Evolutionary conservation across 2,797 vertebrate genomes (phyloP).

Genomic region (Lacerta bilineata): DNA sequence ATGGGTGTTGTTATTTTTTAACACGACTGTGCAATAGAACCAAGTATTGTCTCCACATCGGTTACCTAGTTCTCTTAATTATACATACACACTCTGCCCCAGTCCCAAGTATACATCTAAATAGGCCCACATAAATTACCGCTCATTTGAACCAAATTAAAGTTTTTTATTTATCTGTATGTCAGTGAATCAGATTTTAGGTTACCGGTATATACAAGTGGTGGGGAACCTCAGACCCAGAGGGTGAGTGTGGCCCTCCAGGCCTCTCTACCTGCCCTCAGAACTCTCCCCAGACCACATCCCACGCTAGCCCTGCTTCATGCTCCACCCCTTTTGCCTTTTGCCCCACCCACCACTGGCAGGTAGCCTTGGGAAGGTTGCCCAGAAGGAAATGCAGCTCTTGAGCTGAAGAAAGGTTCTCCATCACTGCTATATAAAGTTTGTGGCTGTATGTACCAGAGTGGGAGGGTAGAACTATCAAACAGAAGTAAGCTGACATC

Average conservation of each 20-base stretch:
- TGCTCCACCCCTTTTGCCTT: too few species aligned
- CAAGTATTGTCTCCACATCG: neutral
- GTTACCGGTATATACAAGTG: too few species aligned
- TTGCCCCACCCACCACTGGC: too few species aligned
- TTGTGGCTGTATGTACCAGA: neutral
- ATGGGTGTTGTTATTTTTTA: neutral
- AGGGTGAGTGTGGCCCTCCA: too few species aligned
- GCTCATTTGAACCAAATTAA: neutral
- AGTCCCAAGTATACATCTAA: neutral
- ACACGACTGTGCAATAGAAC: neutral
- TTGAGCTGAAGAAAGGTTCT: too few species aligned
- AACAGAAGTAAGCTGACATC: neutral
- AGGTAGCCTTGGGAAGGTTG: too few species aligned
- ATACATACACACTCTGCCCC: neutral
- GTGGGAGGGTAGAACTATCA: neutral
- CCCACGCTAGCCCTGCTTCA: too few species aligned
- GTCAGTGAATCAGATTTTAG: neutral
- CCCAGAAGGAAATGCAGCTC: too few species aligned
- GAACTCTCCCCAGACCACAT: too few species aligned
- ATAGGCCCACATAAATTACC: neutral
- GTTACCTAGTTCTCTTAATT: neutral
- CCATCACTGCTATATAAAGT: neutral
- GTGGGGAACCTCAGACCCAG: too few species aligned
- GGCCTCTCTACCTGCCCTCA: too few species aligned
- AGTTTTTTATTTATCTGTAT: neutral